Evolutionary conservation across 2,113 vertebrate species (phyloP).

Genomic region (Pelodiscus sinensis): DNA sequence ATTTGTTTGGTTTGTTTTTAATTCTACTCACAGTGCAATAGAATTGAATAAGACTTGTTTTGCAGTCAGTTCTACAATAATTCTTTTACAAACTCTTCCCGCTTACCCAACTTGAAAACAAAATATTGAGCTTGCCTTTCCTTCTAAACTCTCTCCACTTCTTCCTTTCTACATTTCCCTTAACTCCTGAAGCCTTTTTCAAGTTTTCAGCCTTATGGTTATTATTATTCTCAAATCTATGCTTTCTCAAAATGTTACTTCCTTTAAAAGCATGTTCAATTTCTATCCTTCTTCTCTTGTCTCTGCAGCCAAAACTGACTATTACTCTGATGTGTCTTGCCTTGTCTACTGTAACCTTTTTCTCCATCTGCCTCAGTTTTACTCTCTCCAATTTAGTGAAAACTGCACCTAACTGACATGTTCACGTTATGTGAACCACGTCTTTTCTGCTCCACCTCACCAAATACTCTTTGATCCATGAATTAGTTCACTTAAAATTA

Average conservation of each 20-base stretch:
- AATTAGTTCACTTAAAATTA: rapidly evolving
- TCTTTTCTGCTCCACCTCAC: neutral
- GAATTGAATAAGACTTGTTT: neutral
- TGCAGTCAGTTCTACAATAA: neutral
- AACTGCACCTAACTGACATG: neutral
- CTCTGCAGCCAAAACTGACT: neutral
- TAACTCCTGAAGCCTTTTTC: neutral
- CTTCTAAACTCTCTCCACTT: neutral
- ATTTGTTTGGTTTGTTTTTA: neutral
- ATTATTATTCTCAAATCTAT: neutral
- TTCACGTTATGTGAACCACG: rapidly evolving
- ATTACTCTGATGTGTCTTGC: neutral
- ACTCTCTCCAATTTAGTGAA: neutral
- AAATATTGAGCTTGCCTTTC: neutral
- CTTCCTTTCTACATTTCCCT: neutral
- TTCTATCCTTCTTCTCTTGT: neutral
- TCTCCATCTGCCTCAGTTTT: neutral
- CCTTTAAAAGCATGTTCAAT: neutral
- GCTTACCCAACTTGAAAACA: neutral
- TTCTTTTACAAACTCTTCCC: neutral
- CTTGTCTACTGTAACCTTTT: neutral
- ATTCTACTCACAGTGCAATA: neutral
- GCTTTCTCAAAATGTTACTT: neutral
- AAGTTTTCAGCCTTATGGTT: neutral
- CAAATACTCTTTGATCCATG: neutral